Conservation (phyloP, 2,113 vertebrate species). For the Harpagus bidentatus region DNA sequence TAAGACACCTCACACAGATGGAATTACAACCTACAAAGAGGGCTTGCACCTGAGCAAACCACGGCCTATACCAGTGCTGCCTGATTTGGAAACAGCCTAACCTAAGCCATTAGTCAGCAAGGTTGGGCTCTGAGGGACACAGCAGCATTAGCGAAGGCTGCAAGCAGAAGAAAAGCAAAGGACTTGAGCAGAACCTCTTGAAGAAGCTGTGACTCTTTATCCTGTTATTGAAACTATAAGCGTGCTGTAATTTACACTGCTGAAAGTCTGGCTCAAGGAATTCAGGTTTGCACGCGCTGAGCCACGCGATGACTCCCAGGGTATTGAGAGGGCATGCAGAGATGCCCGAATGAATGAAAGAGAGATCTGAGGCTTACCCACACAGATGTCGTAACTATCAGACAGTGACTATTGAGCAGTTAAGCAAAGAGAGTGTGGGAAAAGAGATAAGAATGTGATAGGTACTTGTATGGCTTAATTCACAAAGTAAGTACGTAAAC, state of each 20-base stretch:
- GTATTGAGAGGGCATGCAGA: not conserved
- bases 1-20: not conserved
- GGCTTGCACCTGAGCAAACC: not conserved
- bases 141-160: not conserved
- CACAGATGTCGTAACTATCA: fast-evolving
- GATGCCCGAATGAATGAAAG: not conserved
- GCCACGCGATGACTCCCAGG: fast-evolving
- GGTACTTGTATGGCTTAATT: not conserved
- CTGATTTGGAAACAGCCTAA: not conserved
- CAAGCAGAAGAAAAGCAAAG: not conserved
- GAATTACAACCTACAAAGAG: not conserved
- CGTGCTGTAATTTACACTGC: not conserved
- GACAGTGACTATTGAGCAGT: not conserved
- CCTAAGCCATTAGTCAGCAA: not conserved
- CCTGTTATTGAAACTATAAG: fast-evolving
- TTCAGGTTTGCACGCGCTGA: fast-evolving
- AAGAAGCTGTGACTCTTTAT: not conserved
- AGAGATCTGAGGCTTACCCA: not conserved
- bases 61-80: not conserved
- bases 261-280: not conserved
- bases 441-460: not conserved
- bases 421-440: not conserved
- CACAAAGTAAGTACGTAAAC: not conserved
- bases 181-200: not conserved
- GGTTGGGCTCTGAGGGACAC: not conserved